phyloP scores from a whole-genome alignment of 1,140 invertebrate species.

The Eumaeus atala region DNA sequence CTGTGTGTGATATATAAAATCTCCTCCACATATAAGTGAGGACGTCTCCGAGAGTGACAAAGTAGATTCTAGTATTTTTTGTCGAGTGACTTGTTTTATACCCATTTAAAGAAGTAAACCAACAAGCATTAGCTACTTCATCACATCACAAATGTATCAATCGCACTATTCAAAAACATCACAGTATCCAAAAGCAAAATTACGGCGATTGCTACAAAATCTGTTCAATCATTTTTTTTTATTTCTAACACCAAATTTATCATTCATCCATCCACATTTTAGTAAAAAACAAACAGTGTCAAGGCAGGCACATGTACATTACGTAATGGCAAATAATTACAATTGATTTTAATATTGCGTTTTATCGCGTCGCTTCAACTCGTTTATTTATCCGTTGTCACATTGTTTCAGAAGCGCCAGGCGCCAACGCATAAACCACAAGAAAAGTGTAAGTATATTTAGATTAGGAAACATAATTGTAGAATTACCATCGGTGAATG shows the following conservation, averaged over 20 bases:
- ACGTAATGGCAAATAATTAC: conserved; percentile 20
- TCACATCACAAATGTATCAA: too few species aligned
- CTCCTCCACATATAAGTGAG: too few species aligned
- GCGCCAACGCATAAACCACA: conserved; percentile 20
- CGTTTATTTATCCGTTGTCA: neutral
- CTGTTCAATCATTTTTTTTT: neutral
- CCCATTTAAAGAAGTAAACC: too few species aligned
- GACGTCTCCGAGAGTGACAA: too few species aligned
- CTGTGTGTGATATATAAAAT: too few species aligned
- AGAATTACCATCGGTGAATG: conserved; percentile 14
- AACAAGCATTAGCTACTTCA: too few species aligned
- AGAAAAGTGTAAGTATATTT: conserved; percentile 55
- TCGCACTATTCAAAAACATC: too few species aligned
- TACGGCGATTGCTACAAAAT: neutral
- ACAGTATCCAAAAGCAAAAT: neutral
- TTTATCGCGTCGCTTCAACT: neutral
- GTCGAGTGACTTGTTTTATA: too few species aligned
- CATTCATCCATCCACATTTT: conserved; percentile 4
- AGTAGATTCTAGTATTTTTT: too few species aligned
- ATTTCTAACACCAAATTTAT: conserved; percentile 1
- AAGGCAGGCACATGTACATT: conserved; percentile 30
- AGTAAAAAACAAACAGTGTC: conserved; percentile 52
- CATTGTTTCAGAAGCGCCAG: conserved; percentile 5
- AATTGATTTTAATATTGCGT: conserved; percentile 12
- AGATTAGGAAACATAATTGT: conserved; percentile 9